Evolutionary conservation across 92 coral and sea anemone genomes (phyloP), one percentile per base, ranked within the genome.

Genomic region (Siderastrea siderea): DNA sequence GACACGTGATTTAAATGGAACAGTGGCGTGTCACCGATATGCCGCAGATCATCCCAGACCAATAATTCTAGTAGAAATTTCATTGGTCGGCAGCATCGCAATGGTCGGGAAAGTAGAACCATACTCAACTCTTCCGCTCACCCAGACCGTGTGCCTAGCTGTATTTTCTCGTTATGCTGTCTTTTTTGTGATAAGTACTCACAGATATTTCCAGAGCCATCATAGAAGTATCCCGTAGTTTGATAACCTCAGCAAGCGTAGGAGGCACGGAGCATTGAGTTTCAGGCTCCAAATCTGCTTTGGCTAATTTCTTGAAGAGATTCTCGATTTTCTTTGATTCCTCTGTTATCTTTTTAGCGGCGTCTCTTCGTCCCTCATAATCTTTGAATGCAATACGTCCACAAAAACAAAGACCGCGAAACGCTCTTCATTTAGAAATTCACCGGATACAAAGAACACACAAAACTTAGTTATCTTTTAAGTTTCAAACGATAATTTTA

Each of bases 161-260:
- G 38, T 26, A 26, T 26, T 26, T 7, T 55, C 12, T 14, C 61
- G 5, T 4, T 55, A 7, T 2, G 8, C 61, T 13, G 16, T 6
- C 15, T 61, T 5, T 14, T 61, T 17, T 4, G 4, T 14, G 66
- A 61, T 38, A 7, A 15, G 26, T 68, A 82, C 98, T 93, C 61
- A 97, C 99, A 8, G 99, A 95, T 15, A 97, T 93, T 63, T 95
- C 99, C 53, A 97, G 86, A 14, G 92, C 97, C 86, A 97, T 87
- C 98, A 97, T 89, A 8, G 98, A 93, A 0, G 99, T 94, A 74
- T 95, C 98, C 57, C 88, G 87, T 15, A 97, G 91, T 66, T 97
- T 97, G 85, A 97, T 97, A 73, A 97, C 95, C 81, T 97, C 99
- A 45, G 95, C 94, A 79, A 97, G 89, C 63, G 94, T 92, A 0